These are phyloP conservation scores for Lepilemur septentrionalis DNA, from an alignment of 2,797 vertebrate species.

Conservation along the genomic window DNA sequence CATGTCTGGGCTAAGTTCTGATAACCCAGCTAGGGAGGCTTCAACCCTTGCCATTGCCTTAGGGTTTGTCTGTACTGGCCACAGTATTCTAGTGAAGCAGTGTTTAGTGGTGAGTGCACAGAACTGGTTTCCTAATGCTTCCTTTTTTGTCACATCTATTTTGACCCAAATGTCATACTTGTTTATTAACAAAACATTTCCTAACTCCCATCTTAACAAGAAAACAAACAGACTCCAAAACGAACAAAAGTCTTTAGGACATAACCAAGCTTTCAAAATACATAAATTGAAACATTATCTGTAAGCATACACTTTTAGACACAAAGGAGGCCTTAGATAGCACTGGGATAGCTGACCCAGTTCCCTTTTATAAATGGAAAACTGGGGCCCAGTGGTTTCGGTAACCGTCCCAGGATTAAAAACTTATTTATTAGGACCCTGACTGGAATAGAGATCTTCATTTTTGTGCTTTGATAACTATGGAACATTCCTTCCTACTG, in stretches of 20 bases:
- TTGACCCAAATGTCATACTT: not conserved
- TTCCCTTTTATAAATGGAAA: constrained; percentile 9
- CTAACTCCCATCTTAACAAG: not conserved
- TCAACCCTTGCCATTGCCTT: not conserved
- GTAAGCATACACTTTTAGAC: not conserved
- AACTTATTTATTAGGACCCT: not conserved
- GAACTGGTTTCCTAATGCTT: not conserved
- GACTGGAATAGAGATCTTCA: not conserved
- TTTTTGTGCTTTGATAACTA: not conserved
- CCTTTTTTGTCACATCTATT: not conserved
- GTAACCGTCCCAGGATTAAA: not conserved
- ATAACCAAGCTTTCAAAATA: not conserved
- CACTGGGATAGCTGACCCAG: not conserved
- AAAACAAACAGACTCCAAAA: not conserved
- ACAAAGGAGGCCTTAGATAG: not conserved
- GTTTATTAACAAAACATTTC: constrained; percentile 23
- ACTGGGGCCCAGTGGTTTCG: not conserved
- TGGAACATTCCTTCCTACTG: not conserved
- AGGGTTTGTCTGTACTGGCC: not conserved
- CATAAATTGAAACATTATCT: not conserved
- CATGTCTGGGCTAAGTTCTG: not conserved
- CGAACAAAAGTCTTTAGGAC: not conserved
- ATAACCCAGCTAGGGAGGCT: not conserved
- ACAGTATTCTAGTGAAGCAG: not conserved
- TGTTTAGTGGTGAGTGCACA: not conserved